Evolutionary conservation across 2,888 invertebrate species (phyloP).

Genomic region (Cerceris ruficornis): DNA sequence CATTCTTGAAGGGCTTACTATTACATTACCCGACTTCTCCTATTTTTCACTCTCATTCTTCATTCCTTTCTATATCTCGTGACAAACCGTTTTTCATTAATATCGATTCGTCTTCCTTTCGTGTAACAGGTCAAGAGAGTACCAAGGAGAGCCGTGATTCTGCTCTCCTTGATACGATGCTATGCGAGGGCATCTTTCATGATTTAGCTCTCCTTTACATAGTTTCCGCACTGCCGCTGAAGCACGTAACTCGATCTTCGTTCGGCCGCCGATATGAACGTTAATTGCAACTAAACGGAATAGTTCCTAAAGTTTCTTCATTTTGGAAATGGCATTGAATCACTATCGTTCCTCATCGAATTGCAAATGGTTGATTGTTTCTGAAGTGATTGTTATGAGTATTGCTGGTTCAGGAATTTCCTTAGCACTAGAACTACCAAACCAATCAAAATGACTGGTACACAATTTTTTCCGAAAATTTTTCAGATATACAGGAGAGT

Average conservation of each 20-base stretch:
- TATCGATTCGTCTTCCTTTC: constrained; percentile 66
- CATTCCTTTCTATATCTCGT: constrained; percentile 37
- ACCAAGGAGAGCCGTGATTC: constrained; percentile 34
- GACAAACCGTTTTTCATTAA: constrained; percentile 72
- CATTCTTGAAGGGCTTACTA: too few relatives aligned
- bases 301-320: too few relatives aligned
- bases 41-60: constrained; percentile 11
- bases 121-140: constrained; percentile 34
- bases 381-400: too few relatives aligned
- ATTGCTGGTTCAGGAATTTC: too few relatives aligned
- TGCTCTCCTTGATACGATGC: constrained; percentile 33
- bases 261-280: neutral
- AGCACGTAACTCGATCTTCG: neutral
- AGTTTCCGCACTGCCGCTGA: neutral
- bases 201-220: constrained; percentile 21
- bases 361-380: too few relatives aligned
- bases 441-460: too few relatives aligned
- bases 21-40: neutral
- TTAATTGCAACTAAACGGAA: too few relatives aligned
- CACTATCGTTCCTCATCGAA: neutral
- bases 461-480: too few relatives aligned
- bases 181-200: constrained; percentile 29
- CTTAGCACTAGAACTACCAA: too few relatives aligned
- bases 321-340: neutral
- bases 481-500: too few relatives aligned